These are phyloP conservation scores for Sebastes iracundus DNA, from an alignment of 2,797 vertebrate species.

Conservation along the genomic window DNA sequence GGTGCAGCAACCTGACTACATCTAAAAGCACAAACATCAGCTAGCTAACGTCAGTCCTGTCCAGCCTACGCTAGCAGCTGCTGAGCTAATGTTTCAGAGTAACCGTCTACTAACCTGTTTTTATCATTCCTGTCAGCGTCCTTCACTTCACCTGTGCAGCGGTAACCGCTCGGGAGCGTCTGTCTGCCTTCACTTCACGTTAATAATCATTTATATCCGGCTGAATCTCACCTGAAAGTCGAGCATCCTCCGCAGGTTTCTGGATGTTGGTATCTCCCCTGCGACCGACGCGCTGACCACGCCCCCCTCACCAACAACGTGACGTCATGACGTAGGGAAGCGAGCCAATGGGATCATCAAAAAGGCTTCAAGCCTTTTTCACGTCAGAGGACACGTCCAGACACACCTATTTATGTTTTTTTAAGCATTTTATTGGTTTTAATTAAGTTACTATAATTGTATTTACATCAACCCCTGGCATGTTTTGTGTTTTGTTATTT, in stretches of 20 bases:
- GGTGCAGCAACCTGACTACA: neutral
- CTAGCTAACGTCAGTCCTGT: neutral
- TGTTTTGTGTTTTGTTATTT: too few species aligned
- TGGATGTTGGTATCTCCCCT: neutral
- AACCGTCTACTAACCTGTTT: neutral
- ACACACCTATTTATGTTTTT: neutral
- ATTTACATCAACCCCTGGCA: too few species aligned
- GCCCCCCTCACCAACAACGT: neutral
- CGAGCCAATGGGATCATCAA: conserved; percentile 3
- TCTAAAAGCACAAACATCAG: neutral
- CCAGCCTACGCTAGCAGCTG: conserved; percentile 31
- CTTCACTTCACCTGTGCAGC: neutral
- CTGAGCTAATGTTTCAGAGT: conserved; percentile 2
- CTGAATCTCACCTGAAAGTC: conserved; percentile 23
- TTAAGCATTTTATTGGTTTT: too few species aligned
- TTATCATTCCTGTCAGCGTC: neutral
- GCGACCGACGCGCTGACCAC: neutral
- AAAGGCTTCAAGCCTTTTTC: neutral
- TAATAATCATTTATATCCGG: neutral
- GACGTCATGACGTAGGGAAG: conserved; percentile 29
- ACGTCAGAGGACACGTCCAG: neutral
- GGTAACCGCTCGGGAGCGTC: accelerated
- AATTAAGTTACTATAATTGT: too few species aligned
- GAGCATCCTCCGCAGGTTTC: conserved; percentile 15
- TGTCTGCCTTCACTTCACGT: neutral